Conservation (phyloP, 2,113 vertebrate genomes). For the Alligator mississippiensis region DNA sequence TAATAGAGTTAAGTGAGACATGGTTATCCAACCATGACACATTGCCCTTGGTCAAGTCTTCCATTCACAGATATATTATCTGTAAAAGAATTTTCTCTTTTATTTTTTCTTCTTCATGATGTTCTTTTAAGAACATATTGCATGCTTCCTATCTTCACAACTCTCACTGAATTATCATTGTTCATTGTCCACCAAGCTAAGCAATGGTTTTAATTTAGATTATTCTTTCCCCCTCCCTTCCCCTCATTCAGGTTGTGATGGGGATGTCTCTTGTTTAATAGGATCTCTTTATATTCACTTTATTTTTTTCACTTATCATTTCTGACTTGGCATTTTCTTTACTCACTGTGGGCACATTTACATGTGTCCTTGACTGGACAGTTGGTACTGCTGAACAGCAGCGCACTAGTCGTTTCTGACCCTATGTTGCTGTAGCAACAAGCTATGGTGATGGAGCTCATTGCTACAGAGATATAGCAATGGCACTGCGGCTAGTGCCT, state of each 20-base stretch:
- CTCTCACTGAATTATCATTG: constrained; percentile 15
- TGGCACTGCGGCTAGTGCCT: too few species aligned
- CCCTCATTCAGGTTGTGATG: background rate
- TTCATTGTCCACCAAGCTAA: constrained; percentile 10
- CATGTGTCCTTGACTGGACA: too few species aligned
- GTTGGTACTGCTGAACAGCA: too few species aligned
- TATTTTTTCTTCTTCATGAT: background rate
- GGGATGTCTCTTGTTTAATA: constrained; percentile 27
- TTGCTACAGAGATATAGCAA: too few species aligned
- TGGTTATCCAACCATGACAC: background rate
- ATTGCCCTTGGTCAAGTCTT: constrained; percentile 6
- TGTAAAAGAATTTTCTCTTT: constrained; percentile 8
- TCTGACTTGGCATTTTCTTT: constrained; percentile 41
- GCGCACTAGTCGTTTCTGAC: too few species aligned
- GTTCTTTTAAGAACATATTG: background rate
- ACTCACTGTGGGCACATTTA: background rate
- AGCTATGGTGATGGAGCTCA: too few species aligned
- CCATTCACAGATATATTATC: background rate
- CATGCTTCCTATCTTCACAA: constrained; percentile 32
- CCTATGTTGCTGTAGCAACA: too few species aligned
- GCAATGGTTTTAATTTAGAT: constrained; percentile 24
- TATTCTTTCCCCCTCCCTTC: background rate
- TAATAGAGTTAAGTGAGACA: constrained; percentile 20
- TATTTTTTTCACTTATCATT: constrained; percentile 26
- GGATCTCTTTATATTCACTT: constrained; percentile 40